Evolutionary conservation across 2,888 invertebrate species (phyloP), one percentile per base, ranked within the genome.

Genomic region (Rotaria magnacalcarata): DNA sequence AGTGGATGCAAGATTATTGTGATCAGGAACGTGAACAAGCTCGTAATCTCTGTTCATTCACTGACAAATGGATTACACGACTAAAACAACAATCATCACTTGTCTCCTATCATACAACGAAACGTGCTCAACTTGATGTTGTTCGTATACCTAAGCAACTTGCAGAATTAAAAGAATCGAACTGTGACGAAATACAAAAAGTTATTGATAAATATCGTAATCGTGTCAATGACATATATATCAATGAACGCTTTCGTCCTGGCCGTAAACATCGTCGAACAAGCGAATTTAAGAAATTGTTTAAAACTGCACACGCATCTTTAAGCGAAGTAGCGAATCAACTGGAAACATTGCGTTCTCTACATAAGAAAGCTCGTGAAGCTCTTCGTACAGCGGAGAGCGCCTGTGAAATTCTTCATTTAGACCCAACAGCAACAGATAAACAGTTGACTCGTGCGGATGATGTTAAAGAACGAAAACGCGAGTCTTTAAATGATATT

Each of bases 51-150:
- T 11, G 4, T 14, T 6, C 11, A 0, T 47, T 7, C n/a, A 11
- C 24, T 24, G 80, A 80, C 2, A 80, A 80, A 47, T 80, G 80
- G 80, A 24, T n/a, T 4, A 10, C 43, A 80, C 80, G 80, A 80
- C 7, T 80, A 47, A 80, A 80, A n/a, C 80, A 47, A 47, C 80
- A 80, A 80, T 11, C 24, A 21, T 11, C 80, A 47, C 11, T 80
- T 0, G 43, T 10, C 10, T 80, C 80, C 0, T 80, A 80, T 80
- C 43, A 80, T 80, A 80, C 80, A 47, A 80, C 80, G 24, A 80
- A 80, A 47, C 80, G 80, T 24, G 80, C 80, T 24, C 80, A 80
- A 80, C 24, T 80, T 24, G 47, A 80, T 47, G 47, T n/a, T n/a
- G 80, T 80, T 47, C 24, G 47, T 47, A n/a, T 47, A 24, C n/a